Conservation (phyloP, 2,113 vertebrate species). For the Mastomys coucha region DNA sequence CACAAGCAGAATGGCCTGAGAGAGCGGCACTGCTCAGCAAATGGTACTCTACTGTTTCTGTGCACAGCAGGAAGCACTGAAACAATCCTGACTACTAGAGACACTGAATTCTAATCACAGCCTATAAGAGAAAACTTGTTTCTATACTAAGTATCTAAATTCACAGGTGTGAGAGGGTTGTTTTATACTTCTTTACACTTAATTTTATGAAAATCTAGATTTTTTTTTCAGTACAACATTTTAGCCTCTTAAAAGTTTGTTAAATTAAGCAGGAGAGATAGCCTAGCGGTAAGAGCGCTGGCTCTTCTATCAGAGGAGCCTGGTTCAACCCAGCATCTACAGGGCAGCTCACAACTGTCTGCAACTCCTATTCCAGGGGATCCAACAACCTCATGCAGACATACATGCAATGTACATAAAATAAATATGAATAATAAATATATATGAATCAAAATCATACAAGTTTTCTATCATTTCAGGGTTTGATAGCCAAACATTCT, state of each 20-base stretch:
- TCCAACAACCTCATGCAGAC: neutral
- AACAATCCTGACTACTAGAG: neutral
- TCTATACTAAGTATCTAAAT: conserved; percentile 10
- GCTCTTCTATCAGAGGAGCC: neutral
- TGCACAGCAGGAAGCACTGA: conserved; percentile 37
- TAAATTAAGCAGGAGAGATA: neutral
- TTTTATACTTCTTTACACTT: neutral
- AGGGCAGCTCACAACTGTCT: neutral
- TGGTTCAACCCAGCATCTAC: neutral
- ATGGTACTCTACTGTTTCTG: neutral
- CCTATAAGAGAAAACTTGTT: conserved; percentile 17
- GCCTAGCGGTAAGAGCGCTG: neutral
- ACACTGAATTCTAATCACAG: neutral
- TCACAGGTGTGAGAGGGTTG: neutral
- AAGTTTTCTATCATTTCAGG: neutral
- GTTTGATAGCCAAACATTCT: neutral
- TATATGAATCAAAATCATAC: conserved; percentile 14
- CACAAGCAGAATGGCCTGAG: neutral
- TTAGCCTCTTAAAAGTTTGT: conserved; percentile 41
- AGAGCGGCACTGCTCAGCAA: neutral
- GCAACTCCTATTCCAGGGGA: neutral
- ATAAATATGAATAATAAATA: conserved; percentile 41
- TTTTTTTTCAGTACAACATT: conserved; percentile 34
- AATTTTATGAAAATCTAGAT: conserved; percentile 46
- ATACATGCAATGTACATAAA: neutral